Evolutionary conservation across 1,140 invertebrate species (phyloP).

Genomic region (Anastatus disparis): DNA sequence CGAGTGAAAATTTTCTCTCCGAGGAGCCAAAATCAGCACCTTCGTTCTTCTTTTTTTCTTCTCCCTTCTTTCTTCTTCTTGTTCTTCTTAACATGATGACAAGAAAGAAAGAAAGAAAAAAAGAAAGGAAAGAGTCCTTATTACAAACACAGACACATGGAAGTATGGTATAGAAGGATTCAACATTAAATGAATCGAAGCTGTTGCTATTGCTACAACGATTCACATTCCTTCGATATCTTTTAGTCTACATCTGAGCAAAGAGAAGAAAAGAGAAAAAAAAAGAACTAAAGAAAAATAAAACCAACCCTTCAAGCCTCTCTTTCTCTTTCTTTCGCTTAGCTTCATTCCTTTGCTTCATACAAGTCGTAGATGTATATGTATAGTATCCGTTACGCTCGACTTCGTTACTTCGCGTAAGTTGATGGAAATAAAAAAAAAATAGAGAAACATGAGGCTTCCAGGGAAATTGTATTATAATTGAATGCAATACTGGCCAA

Average conservation of each 20-base stretch:
- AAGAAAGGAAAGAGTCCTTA: slow-evolving; percentile 16
- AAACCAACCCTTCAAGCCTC: slow-evolving; percentile 7
- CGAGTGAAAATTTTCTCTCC: slow-evolving; percentile 17
- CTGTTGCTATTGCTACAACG: neutral
- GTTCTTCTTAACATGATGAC: slow-evolving; percentile 3
- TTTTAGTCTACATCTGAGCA: slow-evolving; percentile 22
- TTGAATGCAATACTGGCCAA: too few relatives aligned
- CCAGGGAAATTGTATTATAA: too few relatives aligned
- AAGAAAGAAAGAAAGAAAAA: neutral
- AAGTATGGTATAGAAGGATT: too few relatives aligned
- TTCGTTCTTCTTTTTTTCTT: too few relatives aligned
- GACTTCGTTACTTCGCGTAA: too few relatives aligned
- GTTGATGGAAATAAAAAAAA: too few relatives aligned
- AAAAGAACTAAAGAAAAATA: too few relatives aligned
- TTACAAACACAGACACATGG: slow-evolving; percentile 3
- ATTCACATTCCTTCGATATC: slow-evolving; percentile 26
- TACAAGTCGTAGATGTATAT: too few relatives aligned
- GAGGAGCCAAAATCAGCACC: slow-evolving; percentile 25
- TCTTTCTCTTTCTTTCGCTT: neutral
- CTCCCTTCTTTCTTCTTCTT: neutral
- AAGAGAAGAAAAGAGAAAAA: too few relatives aligned
- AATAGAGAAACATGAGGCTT: too few relatives aligned
- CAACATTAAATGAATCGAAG: neutral
- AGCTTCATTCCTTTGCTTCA: neutral
- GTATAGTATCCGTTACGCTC: too few relatives aligned